These are phyloP conservation scores for Caenorhabditis inopinata DNA, from an alignment of 1,140 invertebrate species.

Conservation along the genomic window DNA sequence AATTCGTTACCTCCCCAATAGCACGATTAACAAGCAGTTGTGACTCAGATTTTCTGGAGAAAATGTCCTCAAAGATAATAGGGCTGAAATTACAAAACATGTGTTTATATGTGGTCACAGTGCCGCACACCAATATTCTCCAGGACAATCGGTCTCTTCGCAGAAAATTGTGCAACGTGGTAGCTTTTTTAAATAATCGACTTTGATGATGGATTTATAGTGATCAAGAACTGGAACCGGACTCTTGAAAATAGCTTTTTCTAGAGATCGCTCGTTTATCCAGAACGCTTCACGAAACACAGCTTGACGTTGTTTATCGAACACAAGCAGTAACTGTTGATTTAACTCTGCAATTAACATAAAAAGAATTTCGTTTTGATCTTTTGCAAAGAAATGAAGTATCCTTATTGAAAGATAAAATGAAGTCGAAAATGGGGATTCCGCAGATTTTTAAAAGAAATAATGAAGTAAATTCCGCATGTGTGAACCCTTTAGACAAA, in stretches of 20 bases:
- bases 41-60: background rate
- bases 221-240: background rate
- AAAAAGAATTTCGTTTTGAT: background rate
- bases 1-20: background rate
- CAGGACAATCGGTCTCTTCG: slow-evolving; percentile 37
- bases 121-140: slow-evolving; percentile 30
- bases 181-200: slow-evolving; percentile 16
- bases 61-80: slow-evolving; percentile 38
- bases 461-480: too few species aligned
- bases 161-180: slow-evolving; percentile 38
- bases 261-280: background rate
- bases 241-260: background rate
- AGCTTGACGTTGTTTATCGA: slow-evolving; percentile 13
- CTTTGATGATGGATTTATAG: background rate
- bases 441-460: too few species aligned
- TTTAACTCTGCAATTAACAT: background rate
- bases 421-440: too few species aligned
- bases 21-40: background rate
- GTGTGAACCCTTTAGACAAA: too few species aligned
- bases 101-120: too few species aligned
- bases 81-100: slow-evolving; percentile 25
- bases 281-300: slow-evolving; percentile 9
- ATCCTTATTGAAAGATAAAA: too few species aligned
- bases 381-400: too few species aligned
- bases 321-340: slow-evolving; percentile 5